phyloP scores from a whole-genome alignment of 2,113 vertebrate species.

The Nettapus auritus region DNA sequence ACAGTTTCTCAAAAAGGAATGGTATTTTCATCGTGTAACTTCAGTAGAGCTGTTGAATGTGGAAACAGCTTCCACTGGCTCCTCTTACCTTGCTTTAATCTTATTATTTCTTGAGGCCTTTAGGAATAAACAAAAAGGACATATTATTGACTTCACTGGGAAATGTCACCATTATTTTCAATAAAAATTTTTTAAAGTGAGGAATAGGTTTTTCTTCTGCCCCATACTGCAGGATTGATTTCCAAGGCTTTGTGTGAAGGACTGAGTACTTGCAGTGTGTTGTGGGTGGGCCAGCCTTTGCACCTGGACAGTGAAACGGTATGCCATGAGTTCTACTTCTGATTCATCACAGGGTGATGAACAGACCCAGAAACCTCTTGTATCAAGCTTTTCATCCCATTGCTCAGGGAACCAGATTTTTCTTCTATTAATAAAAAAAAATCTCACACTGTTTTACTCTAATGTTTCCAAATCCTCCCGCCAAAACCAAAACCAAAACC shows the following conservation, averaged over 20 bases:
- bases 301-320: background rate
- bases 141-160: background rate
- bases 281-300: background rate
- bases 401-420: background rate
- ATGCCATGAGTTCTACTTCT: background rate
- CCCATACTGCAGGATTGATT: background rate
- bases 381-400: background rate
- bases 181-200: background rate
- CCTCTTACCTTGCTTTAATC: background rate
- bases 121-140: background rate
- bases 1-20: background rate
- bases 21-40: background rate
- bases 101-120: background rate
- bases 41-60: background rate
- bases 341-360: background rate
- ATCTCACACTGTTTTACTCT: background rate
- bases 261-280: background rate
- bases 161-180: background rate
- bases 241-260: background rate
- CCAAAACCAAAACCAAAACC: background rate
- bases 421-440: background rate
- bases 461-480: background rate
- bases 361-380: background rate
- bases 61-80: background rate
- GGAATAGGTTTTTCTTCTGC: background rate